A percentile compares a stretch with the other conserved stretches of the same genome.
phyloP scores from a whole-genome alignment of 2,797 vertebrate species.

The Rhadinocentrus ornatus region DNA sequence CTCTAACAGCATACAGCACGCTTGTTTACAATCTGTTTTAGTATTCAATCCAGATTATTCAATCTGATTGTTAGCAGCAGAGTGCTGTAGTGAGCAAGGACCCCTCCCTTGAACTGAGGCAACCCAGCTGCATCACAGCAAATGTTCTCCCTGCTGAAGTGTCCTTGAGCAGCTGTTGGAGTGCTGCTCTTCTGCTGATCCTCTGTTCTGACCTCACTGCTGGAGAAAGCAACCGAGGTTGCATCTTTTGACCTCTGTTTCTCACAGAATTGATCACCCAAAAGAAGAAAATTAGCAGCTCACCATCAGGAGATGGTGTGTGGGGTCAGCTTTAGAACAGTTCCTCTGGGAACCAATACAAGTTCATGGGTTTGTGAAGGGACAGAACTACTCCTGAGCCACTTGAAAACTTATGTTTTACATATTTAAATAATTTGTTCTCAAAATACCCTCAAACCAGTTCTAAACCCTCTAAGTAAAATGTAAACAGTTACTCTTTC shows the following conservation, averaged over 20 bases:
- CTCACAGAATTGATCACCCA: conserved; percentile 60
- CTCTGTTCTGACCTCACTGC: conserved; percentile 60
- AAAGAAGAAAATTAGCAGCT: conserved; percentile 47
- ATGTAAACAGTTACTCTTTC: conserved; percentile 32
- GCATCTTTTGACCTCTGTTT: conserved; percentile 24
- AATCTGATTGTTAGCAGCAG: conserved; percentile 7
- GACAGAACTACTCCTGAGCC: conserved; percentile 31
- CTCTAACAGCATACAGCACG: background rate
- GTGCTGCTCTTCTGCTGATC: conserved; percentile 51
- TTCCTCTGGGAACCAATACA: conserved; percentile 43
- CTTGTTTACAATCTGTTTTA: conserved; percentile 14
- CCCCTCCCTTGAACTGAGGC: conserved; percentile 19
- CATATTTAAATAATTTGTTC: background rate
- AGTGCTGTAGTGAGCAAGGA: conserved; percentile 2
- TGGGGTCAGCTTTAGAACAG: conserved; percentile 55
- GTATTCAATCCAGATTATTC: conserved; percentile 6
- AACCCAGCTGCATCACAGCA: background rate
- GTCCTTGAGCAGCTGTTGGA: conserved; percentile 61
- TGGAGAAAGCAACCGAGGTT: conserved; percentile 37
- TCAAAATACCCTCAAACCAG: conserved; percentile 20
- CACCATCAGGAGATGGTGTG: conserved; percentile 39
- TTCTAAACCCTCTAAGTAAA: conserved; percentile 30
- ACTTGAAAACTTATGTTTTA: conserved; percentile 35
- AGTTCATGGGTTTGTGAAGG: conserved; percentile 41
- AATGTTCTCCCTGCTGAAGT: conserved; percentile 37